Evolutionary conservation across 2,888 invertebrate genomes (phyloP), one percentile per base, ranked within the genome.

Genomic region (Leptura quadrifasciata): DNA sequence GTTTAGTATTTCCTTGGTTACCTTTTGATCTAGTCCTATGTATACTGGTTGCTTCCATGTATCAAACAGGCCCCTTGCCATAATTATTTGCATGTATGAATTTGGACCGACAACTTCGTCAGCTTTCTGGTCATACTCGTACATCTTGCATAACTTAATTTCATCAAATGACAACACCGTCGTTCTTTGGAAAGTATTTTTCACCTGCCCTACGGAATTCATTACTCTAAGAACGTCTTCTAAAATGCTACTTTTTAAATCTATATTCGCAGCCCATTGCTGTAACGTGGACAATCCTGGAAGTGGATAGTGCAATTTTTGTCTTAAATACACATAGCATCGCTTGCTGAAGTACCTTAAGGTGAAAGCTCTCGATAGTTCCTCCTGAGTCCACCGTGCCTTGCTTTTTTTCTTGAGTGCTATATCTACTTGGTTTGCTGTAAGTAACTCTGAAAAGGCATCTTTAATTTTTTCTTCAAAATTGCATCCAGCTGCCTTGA

Each of bases 21-120:
- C 83, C 75, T 82, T 85, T 74, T 80, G 63, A 74, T 86, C 87
- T 76, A 87, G 87, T 82, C 21, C 57, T 9, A 81, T 61, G 76
- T 72, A 81, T 10, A 82, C 69, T n/a, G 82, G 81, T 70, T 83
- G 83, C 52, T 84, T 83, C 82, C 82, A 83, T 12, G 73, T 65
- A 4, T 58, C 58, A 76, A 81, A 80, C 24, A 83, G 61, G 24
- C 79, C 80, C 60, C 79, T n/a, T 12, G 69, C 73, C 69, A 73
- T 73, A 9, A 69, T 27, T 3, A 76, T n/a, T n/a, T 47, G 47
- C 47, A 47, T 47, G 5, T 47, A 47, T 4, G n/a, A 47, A n/a
- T 47, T 2, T 3, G 47, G 47, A 4, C 47, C 47, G 0, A 47
- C 5, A 4, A 47, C 15, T 15, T 47, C 68, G 47, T 71, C 71